Percentiles rank a stretch among this genome's conserved stretches.
These are phyloP conservation scores for Henricia sp. DNA, from an alignment of 53 echinoderm and acorn worm genomes.

Conservation along the genomic window DNA sequence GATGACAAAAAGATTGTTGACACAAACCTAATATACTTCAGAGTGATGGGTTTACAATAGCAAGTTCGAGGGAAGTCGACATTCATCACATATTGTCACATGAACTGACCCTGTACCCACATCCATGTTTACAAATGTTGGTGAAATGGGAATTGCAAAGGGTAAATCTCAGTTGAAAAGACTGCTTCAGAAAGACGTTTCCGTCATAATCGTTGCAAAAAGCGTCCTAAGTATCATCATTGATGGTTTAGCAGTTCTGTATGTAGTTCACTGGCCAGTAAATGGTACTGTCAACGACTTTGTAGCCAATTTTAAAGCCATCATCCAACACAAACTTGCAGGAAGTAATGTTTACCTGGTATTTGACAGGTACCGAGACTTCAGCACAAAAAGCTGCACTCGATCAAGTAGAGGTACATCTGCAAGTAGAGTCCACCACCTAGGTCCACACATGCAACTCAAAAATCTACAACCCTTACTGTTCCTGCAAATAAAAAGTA, in stretches of 20 bases:
- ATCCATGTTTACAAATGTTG: slow-evolving; percentile 37
- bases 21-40: slow-evolving; percentile 51
- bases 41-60: too few relatives aligned
- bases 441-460: slow-evolving; percentile 18
- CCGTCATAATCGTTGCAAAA: neutral
- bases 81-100: slow-evolving; percentile 15
- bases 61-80: slow-evolving; percentile 22
- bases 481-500: slow-evolving; percentile 60
- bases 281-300: slow-evolving; percentile 30
- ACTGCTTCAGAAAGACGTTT: slow-evolving; percentile 31
- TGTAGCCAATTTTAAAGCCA: slow-evolving; percentile 40
- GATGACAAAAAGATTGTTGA: slow-evolving; percentile 20
- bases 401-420: slow-evolving; percentile 15
- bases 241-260: slow-evolving; percentile 60
- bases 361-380: slow-evolving; percentile 55
- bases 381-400: slow-evolving; percentile 34
- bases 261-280: slow-evolving; percentile 53
- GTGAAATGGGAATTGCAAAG: slow-evolving; percentile 45
- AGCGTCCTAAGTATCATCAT: slow-evolving; percentile 12
- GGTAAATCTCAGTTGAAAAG: slow-evolving; percentile 50
- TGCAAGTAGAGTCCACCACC: slow-evolving; percentile 33
- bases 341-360: slow-evolving; percentile 53
- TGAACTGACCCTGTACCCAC: slow-evolving; percentile 58
- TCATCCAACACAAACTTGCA: slow-evolving; percentile 9
- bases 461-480: slow-evolving; percentile 21